Evolutionary conservation across 2,113 vertebrate genomes (phyloP), one percentile per base, ranked within the genome.

Genomic region (Mustela lutreola): DNA sequence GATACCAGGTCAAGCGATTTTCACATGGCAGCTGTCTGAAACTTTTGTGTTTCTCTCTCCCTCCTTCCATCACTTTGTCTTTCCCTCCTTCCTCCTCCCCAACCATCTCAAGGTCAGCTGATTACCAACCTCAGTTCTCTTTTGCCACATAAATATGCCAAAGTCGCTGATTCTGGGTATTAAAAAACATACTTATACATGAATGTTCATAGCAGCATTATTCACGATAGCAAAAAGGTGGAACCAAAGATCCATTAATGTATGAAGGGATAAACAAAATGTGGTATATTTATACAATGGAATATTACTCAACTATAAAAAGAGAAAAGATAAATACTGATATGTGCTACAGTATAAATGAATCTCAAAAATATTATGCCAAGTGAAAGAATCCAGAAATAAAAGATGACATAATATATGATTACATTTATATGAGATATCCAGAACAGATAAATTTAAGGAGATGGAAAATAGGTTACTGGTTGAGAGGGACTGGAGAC

Each of bases 11-110:
- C 5, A 14, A 84, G 21, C 65, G 14, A 48, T 84, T 89, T 88
- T 96, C 45, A 36, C 1, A 5, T 19, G 8, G 10, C 39, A 21
- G 36, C 4, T 84, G 45, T 42, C 45, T 84, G 14, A 56, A 82
- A 10, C 14, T 73, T 79, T 50, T n/a, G 4, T 56, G 10, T 0
- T n/a, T 92, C 58, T 84, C 5, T n/a, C 2, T 28, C 15, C 4
- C 0, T 70, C 39, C 18, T 4, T 56, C 6, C 5, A 16, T 42
- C 7, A 45, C 7, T 78, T 3, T 21, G 0, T 63, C 5, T 50
- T 1, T 62, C 4, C 84, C 39, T 31, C 3, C 33, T 3, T 19
- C 0, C 19, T 1, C 12, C 7, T 22, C 5, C 45, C 12, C 19
- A 56, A 62, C 16, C 31, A 71, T 71, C 62, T 63, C 21, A 84